phyloP scores from a whole-genome alignment of 1,140 invertebrate genomes.

The Pseudomyrmex gracilis region DNA sequence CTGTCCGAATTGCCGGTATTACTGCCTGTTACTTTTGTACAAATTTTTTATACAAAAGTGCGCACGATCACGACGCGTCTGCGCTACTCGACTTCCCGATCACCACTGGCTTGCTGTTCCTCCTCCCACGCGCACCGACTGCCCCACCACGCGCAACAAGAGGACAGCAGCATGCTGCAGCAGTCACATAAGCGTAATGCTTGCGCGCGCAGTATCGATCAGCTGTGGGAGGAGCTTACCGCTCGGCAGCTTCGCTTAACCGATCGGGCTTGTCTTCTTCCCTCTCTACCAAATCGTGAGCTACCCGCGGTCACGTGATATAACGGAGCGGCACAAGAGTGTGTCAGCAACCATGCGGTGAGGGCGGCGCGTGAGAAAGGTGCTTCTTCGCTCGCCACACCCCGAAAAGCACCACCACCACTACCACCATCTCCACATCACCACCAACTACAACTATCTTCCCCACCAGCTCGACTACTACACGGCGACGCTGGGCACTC shows the following conservation, averaged over 20 bases:
- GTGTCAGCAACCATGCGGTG: constrained; percentile 62
- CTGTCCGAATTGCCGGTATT: not conserved
- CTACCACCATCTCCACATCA: constrained; percentile 66
- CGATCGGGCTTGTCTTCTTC: constrained; percentile 21
- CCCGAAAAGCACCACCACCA: constrained; percentile 41
- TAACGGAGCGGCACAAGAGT: not conserved
- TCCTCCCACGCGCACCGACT: constrained; percentile 82
- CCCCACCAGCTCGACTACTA: constrained; percentile 50
- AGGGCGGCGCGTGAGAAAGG: constrained; percentile 77
- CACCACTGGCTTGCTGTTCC: constrained; percentile 83
- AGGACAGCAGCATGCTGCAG: constrained; percentile 35
- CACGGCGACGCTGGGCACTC: constrained; percentile 67
- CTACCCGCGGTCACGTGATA: constrained; percentile 18
- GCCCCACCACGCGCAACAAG: constrained; percentile 70
- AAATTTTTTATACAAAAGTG: constrained; percentile 18
- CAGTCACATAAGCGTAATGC: not conserved
- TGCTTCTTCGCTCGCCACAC: constrained; percentile 77
- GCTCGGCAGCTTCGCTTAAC: not conserved
- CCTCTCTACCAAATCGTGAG: not conserved
- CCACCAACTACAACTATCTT: constrained; percentile 54
- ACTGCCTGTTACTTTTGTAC: constrained; percentile 29
- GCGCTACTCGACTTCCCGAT: constrained; percentile 85
- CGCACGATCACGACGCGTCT: constrained; percentile 82
- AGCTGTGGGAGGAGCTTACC: constrained; percentile 10
- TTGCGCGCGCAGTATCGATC: constrained; percentile 27